Percentiles rank a stretch among this genome's conserved stretches.
These are phyloP conservation scores for Eupithecia inturbata DNA, from an alignment of 2,888 invertebrate species.

Conservation along the genomic window DNA sequence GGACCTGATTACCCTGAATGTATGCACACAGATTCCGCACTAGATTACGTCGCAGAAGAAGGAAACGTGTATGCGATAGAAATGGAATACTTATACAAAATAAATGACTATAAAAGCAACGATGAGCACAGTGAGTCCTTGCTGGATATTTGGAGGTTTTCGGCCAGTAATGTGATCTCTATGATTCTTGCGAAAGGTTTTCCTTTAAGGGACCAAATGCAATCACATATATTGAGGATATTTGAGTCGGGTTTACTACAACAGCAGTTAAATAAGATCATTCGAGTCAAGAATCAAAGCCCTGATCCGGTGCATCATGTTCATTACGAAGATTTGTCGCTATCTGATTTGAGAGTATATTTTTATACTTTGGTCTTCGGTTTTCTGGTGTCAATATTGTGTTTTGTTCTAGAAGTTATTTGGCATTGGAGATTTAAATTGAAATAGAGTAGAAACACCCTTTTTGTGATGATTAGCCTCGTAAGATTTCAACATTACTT, in stretches of 20 bases:
- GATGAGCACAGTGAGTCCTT: constrained; percentile 52
- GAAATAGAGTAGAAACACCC: neutral
- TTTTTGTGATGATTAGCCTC: no score
- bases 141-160: constrained; percentile 55
- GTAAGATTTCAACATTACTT: neutral
- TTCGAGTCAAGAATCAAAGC: constrained; percentile 35
- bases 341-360: constrained; percentile 57
- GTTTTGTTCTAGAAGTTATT: constrained; percentile 56
- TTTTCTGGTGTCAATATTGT: constrained; percentile 49
- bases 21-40: constrained; percentile 45
- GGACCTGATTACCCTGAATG: constrained; percentile 51
- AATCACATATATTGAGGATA: constrained; percentile 51
- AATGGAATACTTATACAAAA: constrained; percentile 52
- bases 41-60: constrained; percentile 53
- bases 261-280: constrained; percentile 50
- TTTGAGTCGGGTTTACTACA: constrained; percentile 60
- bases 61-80: constrained; percentile 56
- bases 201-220: constrained; percentile 53
- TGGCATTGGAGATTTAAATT: constrained; percentile 24
- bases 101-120: constrained; percentile 54
- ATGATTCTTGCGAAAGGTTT: constrained; percentile 60
- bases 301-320: constrained; percentile 24
- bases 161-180: constrained; percentile 48
- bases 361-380: constrained; percentile 56
- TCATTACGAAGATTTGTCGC: constrained; percentile 44